phyloP scores from a whole-genome alignment of 2,113 vertebrate species.

The Nanger granti region DNA sequence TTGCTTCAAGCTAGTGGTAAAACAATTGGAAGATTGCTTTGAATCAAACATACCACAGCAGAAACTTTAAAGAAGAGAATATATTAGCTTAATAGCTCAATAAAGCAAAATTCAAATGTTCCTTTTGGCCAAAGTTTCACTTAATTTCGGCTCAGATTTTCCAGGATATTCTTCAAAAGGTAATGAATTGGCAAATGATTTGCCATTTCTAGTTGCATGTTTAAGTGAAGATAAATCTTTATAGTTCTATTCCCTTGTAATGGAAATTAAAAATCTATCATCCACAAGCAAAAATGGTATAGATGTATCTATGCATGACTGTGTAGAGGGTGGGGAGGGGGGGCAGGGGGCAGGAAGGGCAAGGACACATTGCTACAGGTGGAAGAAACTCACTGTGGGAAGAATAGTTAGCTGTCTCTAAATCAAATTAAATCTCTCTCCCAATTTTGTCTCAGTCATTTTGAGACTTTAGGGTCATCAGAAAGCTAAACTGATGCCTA shows the following conservation, averaged over 20 bases:
- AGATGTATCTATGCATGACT: not conserved
- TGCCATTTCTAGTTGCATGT: slow-evolving; percentile 74
- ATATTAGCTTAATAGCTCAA: slow-evolving; percentile 80
- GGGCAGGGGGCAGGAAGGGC: not conserved
- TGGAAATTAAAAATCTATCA: slow-evolving; percentile 42
- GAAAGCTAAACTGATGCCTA: not conserved
- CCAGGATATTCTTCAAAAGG: slow-evolving; percentile 74
- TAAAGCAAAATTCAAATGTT: slow-evolving; percentile 76
- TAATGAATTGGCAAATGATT: slow-evolving; percentile 79
- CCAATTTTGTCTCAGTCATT: not conserved
- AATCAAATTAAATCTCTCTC: not conserved
- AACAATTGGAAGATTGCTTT: slow-evolving; percentile 74
- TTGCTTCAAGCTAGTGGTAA: slow-evolving; percentile 77
- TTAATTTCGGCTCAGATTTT: slow-evolving; percentile 79
- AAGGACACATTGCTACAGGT: not conserved
- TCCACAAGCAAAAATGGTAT: not conserved
- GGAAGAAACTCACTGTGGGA: not conserved
- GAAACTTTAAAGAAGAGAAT: slow-evolving; percentile 68
- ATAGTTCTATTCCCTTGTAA: slow-evolving; percentile 50
- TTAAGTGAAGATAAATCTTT: slow-evolving; percentile 79
- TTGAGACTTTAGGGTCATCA: not conserved
- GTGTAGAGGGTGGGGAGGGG: not conserved
- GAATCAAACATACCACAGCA: slow-evolving; percentile 51
- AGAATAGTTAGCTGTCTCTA: not conserved
- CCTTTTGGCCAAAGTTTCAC: slow-evolving; percentile 80